Conservation (phyloP, 2,888 invertebrate genomes). For the Conomelus anceps region DNA sequence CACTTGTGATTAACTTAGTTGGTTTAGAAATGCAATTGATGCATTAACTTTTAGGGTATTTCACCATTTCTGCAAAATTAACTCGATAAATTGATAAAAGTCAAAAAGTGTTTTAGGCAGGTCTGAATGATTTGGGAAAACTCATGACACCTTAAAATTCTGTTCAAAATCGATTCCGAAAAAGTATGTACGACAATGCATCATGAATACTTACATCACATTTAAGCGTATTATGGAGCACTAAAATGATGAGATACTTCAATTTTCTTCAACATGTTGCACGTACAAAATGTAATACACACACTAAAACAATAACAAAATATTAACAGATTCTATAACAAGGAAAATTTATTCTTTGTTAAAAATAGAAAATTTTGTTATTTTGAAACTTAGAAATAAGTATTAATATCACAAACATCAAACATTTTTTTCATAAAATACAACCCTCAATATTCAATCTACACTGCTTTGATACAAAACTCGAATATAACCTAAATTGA, state of each 20-base stretch:
- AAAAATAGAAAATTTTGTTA: background rate
- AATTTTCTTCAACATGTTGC: background rate
- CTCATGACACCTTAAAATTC: too few species aligned
- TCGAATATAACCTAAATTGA: conserved; percentile 8
- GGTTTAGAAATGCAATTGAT: too few species aligned
- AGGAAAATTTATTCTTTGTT: background rate
- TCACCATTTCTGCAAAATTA: too few species aligned
- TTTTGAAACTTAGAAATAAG: background rate
- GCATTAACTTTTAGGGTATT: too few species aligned
- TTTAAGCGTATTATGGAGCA: background rate
- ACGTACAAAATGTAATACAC: background rate
- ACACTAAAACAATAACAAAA: background rate
- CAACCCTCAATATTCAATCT: background rate
- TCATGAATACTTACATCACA: background rate
- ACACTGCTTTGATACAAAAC: background rate
- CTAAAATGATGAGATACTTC: background rate
- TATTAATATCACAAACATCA: background rate
- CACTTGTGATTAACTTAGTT: too few species aligned
- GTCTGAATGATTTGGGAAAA: too few species aligned
- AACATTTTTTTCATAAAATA: background rate
- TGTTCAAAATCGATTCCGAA: too few species aligned
- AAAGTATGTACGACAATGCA: too few species aligned
- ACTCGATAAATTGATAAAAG: too few species aligned
- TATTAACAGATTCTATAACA: background rate
- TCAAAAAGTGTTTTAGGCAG: too few species aligned